Evolutionary conservation across 2,113 vertebrate species (phyloP).

Genomic region (Deroptyus accipitrinus): DNA sequence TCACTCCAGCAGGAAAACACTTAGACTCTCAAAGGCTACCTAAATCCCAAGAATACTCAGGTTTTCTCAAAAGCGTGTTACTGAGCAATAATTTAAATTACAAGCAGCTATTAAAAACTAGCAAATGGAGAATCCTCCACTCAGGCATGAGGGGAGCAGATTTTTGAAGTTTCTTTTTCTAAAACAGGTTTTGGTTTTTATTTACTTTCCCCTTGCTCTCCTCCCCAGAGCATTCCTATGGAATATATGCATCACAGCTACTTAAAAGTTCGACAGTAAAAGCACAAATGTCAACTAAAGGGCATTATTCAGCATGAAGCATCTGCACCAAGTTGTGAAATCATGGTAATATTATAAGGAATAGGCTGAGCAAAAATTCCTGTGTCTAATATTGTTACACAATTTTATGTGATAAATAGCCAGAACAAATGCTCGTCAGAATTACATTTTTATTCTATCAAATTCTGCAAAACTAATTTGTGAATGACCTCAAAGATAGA

Average conservation of each 20-base stretch:
- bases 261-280: background rate
- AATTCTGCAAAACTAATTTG: slow-evolving; percentile 72
- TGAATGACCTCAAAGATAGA: slow-evolving; percentile 60
- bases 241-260: slow-evolving; percentile 21
- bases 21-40: background rate
- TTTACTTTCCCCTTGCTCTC: background rate
- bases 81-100: slow-evolving; percentile 52
- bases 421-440: slow-evolving; percentile 65
- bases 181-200: background rate
- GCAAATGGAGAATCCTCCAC: background rate
- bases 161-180: background rate
- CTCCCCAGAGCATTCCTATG: background rate
- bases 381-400: slow-evolving; percentile 37
- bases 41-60: slow-evolving; percentile 35
- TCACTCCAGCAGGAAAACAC: background rate
- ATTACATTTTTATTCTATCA: slow-evolving; percentile 68
- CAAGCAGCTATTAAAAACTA: slow-evolving; percentile 8
- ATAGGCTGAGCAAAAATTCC: slow-evolving; percentile 49
- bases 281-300: slow-evolving; percentile 33
- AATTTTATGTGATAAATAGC: slow-evolving; percentile 69
- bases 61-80: slow-evolving; percentile 12
- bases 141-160: background rate
- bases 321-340: slow-evolving; percentile 55
- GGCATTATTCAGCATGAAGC: background rate
- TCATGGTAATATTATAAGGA: slow-evolving; percentile 24